Evolutionary conservation across 2,888 invertebrate genomes (phyloP), one percentile per base, ranked within the genome.

Genomic region (Melikaiella ostensackeni): DNA sequence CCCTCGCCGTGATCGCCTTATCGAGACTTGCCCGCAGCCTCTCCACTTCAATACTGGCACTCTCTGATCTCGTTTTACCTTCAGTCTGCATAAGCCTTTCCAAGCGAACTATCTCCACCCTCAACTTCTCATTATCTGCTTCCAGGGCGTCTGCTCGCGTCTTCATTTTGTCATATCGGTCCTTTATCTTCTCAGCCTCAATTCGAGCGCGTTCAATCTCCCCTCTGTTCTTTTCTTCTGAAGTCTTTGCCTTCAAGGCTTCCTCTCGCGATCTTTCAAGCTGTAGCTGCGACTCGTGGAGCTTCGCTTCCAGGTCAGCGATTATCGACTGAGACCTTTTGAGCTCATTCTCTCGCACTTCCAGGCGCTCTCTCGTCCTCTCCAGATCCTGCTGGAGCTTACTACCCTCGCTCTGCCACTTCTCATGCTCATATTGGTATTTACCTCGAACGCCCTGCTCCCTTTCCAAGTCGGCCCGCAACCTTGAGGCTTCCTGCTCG

Each of bases 171-270:
- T 97, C 97, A 90, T 97, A 95, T 81, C 97, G 94, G 87, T 97
- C 97, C 85, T 96, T 94, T 81, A 97, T 94, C 92, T 97, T 97
- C 89, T 97, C 97, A 86, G 96, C 95, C 92, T 97, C 97, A 89
- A 97, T 97, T 88, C 96, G 95, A 84, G 97, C 95, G 64, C 97
- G 93, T 91, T 97, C 97, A 86, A 97, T 93, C 87, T 97, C 97
- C 82, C 94, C 92, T 59, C 96, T 93, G 90, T 96, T 96, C 88
- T 96, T 96, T 85, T 97, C 97, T 90, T 97, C 95, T 59, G 94
- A 94, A 59, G 94, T 94, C 82, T 94, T 93, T 27, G 95, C 92
- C 91, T 97, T 97, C 46, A 94, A 93, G 21, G 96, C 95, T 91
- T 97, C 97, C 75, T 95, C 94, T 88, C 96, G 95, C 59, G 96